phyloP scores from a whole-genome alignment of 2,797 vertebrate species.

The Aphelocoma californica region DNA sequence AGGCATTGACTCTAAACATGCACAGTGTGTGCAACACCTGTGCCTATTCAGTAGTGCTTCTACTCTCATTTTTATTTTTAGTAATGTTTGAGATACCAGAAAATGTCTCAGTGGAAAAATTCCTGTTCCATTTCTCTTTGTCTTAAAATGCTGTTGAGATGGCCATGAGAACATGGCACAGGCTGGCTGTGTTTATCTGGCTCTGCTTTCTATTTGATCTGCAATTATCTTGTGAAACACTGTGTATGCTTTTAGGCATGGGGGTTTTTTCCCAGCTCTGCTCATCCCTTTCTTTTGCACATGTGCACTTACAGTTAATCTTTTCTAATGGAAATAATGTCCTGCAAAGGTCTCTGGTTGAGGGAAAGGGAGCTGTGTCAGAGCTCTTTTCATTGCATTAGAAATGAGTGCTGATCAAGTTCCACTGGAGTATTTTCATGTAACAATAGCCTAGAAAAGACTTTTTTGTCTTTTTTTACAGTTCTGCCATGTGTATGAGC shows the following conservation, averaged over 20 bases:
- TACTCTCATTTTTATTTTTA: neutral
- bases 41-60: neutral
- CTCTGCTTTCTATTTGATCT: slow-evolving; percentile 31
- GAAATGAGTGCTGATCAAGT: neutral
- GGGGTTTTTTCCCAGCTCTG: neutral
- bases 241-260: neutral
- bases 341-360: neutral
- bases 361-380: neutral
- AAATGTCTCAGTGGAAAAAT: neutral
- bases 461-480: neutral
- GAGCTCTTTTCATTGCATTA: neutral
- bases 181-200: neutral
- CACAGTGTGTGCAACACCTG: neutral
- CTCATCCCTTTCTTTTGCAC: neutral
- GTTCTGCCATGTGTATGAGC: neutral
- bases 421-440: neutral
- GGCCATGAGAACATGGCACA: fast-evolving
- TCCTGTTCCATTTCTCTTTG: neutral
- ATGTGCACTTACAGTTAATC: neutral
- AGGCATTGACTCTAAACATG: neutral
- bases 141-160: neutral
- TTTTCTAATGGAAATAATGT: neutral
- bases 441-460: neutral
- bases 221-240: slow-evolving; percentile 8
- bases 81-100: neutral